Conservation (phyloP, 2,888 invertebrate genomes). For the Ormyrus pomaceus region DNA sequence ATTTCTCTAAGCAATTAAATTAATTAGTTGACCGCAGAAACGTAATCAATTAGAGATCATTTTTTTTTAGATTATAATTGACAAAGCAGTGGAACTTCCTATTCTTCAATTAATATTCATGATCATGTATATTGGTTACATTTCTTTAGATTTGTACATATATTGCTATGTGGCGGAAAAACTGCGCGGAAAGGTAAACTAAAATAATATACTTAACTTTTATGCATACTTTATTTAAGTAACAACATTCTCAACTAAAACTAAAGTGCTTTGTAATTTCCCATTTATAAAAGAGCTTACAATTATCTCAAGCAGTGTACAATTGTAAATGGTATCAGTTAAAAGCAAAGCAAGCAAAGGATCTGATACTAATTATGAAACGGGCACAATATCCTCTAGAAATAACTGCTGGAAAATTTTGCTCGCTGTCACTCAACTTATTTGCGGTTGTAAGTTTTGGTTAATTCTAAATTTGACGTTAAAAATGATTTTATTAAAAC, state of each 20-base stretch:
- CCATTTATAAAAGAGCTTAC: constrained; percentile 50
- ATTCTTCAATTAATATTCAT: constrained; percentile 41
- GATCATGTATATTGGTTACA: constrained; percentile 34
- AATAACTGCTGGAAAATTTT: constrained; percentile 60
- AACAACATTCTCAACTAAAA: neutral
- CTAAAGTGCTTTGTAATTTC: neutral
- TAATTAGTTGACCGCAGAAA: no score
- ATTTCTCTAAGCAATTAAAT: no score
- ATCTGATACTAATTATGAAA: constrained; percentile 57
- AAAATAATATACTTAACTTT: neutral
- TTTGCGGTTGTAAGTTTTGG: constrained; percentile 28
- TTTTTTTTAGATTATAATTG: constrained; percentile 6
- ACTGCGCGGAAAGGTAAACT: constrained; percentile 37
- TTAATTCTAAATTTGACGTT: neutral
- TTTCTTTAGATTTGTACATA: constrained; percentile 46
- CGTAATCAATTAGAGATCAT: no score
- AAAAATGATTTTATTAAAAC: neutral
- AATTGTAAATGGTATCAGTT: constrained; percentile 59
- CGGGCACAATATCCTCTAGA: constrained; percentile 56
- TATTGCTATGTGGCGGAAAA: constrained; percentile 53
- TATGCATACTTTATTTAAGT: neutral
- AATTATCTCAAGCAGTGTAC: constrained; percentile 56
- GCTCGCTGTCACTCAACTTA: constrained; percentile 44
- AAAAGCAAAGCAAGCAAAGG: constrained; percentile 46
- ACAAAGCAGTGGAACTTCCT: constrained; percentile 26